These are phyloP conservation scores for Scyliorhinus canicula DNA, from an alignment of 2,797 vertebrate genomes.

Conservation along the genomic window DNA sequence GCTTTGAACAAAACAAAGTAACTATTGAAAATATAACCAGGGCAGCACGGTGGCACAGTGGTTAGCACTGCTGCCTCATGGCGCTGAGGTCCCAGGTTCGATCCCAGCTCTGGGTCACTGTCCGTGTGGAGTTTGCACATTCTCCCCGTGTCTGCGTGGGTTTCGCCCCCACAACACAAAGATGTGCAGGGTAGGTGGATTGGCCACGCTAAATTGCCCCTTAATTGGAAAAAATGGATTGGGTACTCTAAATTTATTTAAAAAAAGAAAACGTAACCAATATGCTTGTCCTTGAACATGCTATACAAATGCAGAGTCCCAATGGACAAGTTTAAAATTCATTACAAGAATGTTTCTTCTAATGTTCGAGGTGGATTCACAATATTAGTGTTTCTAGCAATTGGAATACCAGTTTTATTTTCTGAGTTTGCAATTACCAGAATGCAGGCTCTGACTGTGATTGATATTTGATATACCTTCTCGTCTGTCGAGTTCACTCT, in stretches of 20 bases:
- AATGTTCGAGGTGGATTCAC: neutral
- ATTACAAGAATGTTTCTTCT: neutral
- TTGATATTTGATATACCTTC: conserved; percentile 29
- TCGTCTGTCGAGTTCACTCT: conserved; percentile 9
- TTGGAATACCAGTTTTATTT: neutral
- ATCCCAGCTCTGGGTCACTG: too few species aligned
- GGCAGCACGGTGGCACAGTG: too few species aligned
- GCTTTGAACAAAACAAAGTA: neutral
- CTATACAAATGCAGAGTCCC: neutral
- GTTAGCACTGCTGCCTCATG: too few species aligned
- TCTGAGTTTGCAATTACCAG: neutral
- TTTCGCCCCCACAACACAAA: too few species aligned
- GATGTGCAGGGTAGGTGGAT: too few species aligned
- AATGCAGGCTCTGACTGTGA: neutral
- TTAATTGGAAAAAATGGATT: too few species aligned
- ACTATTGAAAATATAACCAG: conserved; percentile 24
- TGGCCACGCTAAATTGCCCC: too few species aligned
- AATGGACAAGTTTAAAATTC: neutral
- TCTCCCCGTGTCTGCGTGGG: too few species aligned
- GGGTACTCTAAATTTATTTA: too few species aligned
- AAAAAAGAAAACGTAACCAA: too few species aligned
- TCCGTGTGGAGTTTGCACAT: too few species aligned
- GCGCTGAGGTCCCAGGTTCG: too few species aligned
- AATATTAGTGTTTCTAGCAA: neutral
- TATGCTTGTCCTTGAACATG: neutral